Percentiles rank a stretch among this genome's conserved stretches.
These are phyloP conservation scores for Myotis yumanensis DNA, from an alignment of 2,113 vertebrate genomes.

Conservation along the genomic window DNA sequence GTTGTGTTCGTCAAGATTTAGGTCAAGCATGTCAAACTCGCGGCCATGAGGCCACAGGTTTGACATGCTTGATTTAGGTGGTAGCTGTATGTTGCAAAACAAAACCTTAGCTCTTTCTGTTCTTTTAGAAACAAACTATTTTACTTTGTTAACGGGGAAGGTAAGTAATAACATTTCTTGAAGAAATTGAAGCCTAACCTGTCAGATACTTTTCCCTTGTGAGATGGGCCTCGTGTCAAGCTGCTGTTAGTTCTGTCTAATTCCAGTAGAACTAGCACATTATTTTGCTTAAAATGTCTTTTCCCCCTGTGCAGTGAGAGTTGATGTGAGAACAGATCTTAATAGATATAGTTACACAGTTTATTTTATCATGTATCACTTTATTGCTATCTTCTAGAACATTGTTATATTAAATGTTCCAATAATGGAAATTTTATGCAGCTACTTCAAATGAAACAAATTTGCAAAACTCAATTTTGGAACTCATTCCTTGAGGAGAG, in stretches of 20 bases:
- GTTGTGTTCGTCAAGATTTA: neutral
- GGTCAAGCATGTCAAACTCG: too few species aligned
- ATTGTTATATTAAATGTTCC: slow-evolving; percentile 75
- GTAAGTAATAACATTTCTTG: neutral
- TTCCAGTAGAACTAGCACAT: slow-evolving; percentile 71
- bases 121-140: neutral
- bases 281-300: slow-evolving; percentile 75
- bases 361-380: slow-evolving; percentile 76
- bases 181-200: neutral
- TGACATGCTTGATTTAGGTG: neutral
- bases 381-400: slow-evolving; percentile 76
- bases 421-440: slow-evolving; percentile 72
- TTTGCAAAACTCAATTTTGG: slow-evolving; percentile 76
- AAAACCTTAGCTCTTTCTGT: neutral
- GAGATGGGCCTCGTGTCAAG: slow-evolving; percentile 60
- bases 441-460: slow-evolving; percentile 67
- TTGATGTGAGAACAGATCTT: slow-evolving; percentile 70
- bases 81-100: neutral
- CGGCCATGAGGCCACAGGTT: too few species aligned
- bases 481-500: slow-evolving; percentile 73
- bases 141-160: neutral
- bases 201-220: slow-evolving; percentile 62
- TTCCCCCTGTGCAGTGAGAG: slow-evolving; percentile 31
- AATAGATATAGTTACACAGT: slow-evolving; percentile 71
- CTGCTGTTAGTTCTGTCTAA: slow-evolving; percentile 63